A percentile compares a stretch with the other conserved stretches of the same genome.
phyloP scores from a whole-genome alignment of 2,113 vertebrate genomes.

The Dipodomys ordii region DNA sequence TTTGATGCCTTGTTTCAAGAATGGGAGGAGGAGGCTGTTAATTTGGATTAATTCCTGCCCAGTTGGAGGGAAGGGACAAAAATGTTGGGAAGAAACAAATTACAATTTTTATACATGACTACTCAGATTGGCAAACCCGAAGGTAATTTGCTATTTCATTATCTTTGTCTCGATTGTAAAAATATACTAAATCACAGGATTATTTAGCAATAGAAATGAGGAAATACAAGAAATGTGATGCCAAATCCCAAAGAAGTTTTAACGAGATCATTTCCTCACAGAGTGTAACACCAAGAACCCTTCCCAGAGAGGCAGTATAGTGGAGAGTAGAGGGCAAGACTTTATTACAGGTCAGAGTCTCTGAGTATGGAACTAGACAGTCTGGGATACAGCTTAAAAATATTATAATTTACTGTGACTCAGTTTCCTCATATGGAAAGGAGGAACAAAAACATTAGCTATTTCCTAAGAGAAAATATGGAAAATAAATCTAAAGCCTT shows the following conservation, averaged over 20 bases:
- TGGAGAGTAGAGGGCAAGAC: fast-evolving
- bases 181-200: neutral
- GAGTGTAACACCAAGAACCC: neutral
- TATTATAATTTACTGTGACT: neutral
- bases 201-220: neutral
- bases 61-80: neutral
- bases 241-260: neutral
- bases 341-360: neutral
- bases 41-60: neutral
- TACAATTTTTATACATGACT: neutral
- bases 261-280: neutral
- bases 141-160: neutral
- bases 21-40: neutral
- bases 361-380: neutral
- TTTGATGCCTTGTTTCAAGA: neutral
- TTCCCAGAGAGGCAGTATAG: neutral
- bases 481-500: neutral
- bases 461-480: neutral
- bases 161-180: neutral
- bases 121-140: neutral
- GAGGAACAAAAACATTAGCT: neutral
- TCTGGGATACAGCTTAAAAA: neutral
- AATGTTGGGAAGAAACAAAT: neutral
- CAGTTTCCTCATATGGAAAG: neutral
- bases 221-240: neutral